Conservation (phyloP, 2,888 invertebrate species). For the Phrixothrix hirtus region DNA sequence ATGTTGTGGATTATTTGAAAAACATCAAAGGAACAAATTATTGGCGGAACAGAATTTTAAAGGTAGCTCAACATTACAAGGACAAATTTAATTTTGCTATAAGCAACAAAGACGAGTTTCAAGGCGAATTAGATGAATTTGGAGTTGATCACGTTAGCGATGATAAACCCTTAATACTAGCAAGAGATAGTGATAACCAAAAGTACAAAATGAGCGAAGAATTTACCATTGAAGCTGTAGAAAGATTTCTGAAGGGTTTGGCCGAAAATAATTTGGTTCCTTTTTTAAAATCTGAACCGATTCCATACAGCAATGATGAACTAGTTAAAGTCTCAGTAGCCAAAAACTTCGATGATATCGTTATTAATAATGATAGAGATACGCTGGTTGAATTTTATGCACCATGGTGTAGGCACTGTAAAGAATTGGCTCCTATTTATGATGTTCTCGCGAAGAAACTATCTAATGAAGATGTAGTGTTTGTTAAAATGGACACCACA, state of each 20-base stretch:
- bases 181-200: conserved; percentile 78
- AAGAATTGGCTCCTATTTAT: conserved; percentile 89
- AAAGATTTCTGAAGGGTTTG: conserved; percentile 82
- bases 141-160: conserved; percentile 85
- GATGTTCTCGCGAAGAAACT: conserved; percentile 90
- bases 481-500: conserved; percentile 98
- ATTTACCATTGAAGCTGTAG: conserved; percentile 86
- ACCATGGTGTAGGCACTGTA: conserved; percentile 99
- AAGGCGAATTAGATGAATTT: conserved; percentile 91
- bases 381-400: conserved; percentile 98
- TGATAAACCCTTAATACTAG: conserved; percentile 89
- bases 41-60: conserved; percentile 96
- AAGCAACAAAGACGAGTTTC: conserved; percentile 91
- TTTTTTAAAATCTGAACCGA: conserved; percentile 91
- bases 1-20: conserved; percentile 92
- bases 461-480: conserved; percentile 81
- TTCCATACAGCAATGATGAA: conserved; percentile 83
- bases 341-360: conserved; percentile 95
- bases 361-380: conserved; percentile 88
- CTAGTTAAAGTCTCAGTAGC: conserved; percentile 90
- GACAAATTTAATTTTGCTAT: conserved; percentile 82
- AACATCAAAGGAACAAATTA: conserved; percentile 98
- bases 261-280: conserved; percentile 83
- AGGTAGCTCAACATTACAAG: conserved; percentile 74
- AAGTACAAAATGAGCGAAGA: conserved; percentile 90